Conservation (phyloP, 64 coral and sea anemone genomes). For the Orbicella faveolata region DNA sequence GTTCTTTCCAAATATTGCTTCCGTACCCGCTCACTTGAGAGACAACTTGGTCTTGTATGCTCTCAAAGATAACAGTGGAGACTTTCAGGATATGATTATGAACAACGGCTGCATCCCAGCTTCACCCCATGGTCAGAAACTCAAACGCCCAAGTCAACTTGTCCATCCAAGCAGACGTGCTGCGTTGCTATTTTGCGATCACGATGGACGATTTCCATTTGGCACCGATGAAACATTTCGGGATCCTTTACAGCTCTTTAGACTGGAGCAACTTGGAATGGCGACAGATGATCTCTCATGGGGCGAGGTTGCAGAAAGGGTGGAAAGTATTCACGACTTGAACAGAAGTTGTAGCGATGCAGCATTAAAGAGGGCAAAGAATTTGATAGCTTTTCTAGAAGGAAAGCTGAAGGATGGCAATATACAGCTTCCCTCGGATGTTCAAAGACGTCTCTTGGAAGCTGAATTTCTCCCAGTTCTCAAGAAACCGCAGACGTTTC, state of each 20-base stretch:
- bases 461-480: slow-evolving; percentile 67
- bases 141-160: slow-evolving; percentile 57
- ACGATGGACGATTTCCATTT: slow-evolving; percentile 66
- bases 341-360: neutral
- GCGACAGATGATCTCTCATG: slow-evolving; percentile 51
- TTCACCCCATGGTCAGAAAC: slow-evolving; percentile 37
- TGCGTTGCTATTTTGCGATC: slow-evolving; percentile 34
- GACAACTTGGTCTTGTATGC: slow-evolving; percentile 59
- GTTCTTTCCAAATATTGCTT: slow-evolving; percentile 52
- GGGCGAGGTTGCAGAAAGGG: slow-evolving; percentile 61
- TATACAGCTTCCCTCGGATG: neutral
- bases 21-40: neutral
- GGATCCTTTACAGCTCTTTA: slow-evolving; percentile 3
- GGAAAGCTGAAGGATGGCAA: neutral
- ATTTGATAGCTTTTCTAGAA: slow-evolving; percentile 37
- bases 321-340: slow-evolving; percentile 46
- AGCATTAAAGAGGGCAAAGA: slow-evolving; percentile 23
- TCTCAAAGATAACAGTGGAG: slow-evolving; percentile 15
- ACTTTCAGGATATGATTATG: slow-evolving; percentile 22
- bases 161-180: slow-evolving; percentile 57
- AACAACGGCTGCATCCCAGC: slow-evolving; percentile 52
- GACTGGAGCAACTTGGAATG: slow-evolving; percentile 70
- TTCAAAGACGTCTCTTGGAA: slow-evolving; percentile 10
- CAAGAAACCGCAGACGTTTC: slow-evolving; percentile 60
- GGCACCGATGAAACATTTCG: slow-evolving; percentile 27